These are phyloP conservation scores for Amphiprion ocellaris DNA, from an alignment of 2,113 vertebrate genomes.

Conservation along the genomic window DNA sequence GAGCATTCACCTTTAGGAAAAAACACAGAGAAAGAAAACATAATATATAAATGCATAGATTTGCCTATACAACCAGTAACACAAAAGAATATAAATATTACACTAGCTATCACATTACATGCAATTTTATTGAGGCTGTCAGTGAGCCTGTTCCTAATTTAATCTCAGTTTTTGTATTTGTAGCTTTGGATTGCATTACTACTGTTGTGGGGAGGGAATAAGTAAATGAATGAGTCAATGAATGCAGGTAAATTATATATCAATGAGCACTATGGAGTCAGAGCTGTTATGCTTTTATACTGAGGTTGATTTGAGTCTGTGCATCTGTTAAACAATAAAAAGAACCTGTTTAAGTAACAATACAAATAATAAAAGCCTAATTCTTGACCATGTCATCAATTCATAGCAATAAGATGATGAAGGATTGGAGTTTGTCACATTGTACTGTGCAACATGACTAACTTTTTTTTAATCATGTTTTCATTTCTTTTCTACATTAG, in stretches of 20 bases:
- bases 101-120: too few relatives aligned
- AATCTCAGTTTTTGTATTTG: too few relatives aligned
- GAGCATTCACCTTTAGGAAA: slow-evolving; percentile 50
- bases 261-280: neutral
- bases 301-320: neutral
- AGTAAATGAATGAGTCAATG: neutral
- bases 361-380: neutral
- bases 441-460: neutral
- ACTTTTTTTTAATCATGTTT: neutral
- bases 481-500: too few relatives aligned
- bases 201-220: neutral
- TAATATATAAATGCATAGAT: neutral
- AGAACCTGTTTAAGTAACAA: neutral
- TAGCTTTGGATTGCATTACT: neutral
- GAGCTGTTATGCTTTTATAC: neutral
- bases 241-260: neutral
- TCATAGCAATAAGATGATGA: neutral
- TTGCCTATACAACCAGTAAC: neutral
- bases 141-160: too few relatives aligned
- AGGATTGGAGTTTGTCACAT: neutral
- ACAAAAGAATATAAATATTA: neutral
- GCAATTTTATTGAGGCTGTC: too few relatives aligned
- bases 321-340: neutral
- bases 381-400: neutral
- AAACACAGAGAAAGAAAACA: slow-evolving; percentile 38